Evolutionary conservation across 64 coral and sea anemone genomes (phyloP).

Genomic region (Anthopleura sola): DNA sequence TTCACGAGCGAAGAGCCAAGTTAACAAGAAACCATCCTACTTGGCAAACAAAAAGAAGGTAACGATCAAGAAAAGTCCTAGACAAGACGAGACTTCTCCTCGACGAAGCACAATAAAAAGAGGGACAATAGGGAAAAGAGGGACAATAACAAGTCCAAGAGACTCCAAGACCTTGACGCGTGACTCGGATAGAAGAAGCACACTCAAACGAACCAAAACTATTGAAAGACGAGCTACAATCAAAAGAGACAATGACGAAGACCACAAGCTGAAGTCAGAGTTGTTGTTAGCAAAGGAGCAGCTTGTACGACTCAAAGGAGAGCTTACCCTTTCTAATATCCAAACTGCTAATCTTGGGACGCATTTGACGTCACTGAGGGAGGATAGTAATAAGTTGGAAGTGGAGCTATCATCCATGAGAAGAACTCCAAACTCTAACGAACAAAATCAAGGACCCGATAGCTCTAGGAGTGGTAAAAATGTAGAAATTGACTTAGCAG

Average conservation of each 20-base stretch:
- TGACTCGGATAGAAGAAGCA: not conserved
- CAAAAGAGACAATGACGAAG: constrained; percentile 7
- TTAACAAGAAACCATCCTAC: not conserved
- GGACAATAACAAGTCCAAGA: not conserved
- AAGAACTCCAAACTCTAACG: constrained; percentile 17
- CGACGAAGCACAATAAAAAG: not conserved
- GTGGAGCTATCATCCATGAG: constrained; percentile 72
- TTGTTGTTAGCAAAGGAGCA: constrained; percentile 72
- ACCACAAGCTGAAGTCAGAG: constrained; percentile 69
- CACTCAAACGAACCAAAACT: not conserved
- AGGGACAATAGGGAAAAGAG: not conserved
- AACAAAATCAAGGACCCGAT: constrained; percentile 11
- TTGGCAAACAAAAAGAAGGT: constrained; percentile 6
- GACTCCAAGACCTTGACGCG: constrained; percentile 1
- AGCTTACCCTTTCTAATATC: constrained; percentile 79
- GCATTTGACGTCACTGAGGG: constrained; percentile 72
- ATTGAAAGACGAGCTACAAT: not conserved
- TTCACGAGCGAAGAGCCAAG: not conserved
- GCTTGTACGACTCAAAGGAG: constrained; percentile 68
- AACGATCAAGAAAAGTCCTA: constrained; percentile 11
- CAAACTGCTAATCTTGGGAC: constrained; percentile 78
- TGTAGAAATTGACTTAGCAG: constrained; percentile 68
- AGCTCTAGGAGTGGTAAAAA: constrained; percentile 28
- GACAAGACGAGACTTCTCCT: not conserved
- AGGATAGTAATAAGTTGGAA: constrained; percentile 81